A percentile compares a stretch with the other conserved stretches of the same genome.
Conservation (phyloP, 1,140 invertebrate species). For the Euglossa dilemma region DNA sequence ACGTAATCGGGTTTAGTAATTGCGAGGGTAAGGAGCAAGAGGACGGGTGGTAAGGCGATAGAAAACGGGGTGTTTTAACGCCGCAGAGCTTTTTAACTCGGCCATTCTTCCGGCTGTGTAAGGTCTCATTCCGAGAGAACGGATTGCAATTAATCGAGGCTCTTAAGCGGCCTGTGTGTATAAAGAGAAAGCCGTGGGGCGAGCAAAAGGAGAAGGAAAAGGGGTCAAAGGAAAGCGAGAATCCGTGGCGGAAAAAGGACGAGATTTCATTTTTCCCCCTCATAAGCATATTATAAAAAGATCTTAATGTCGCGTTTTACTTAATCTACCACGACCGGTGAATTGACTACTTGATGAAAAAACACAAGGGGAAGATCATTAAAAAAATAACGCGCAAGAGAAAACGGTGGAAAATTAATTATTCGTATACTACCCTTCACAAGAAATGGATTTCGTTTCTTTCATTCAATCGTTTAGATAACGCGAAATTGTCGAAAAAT, state of each 20-base stretch:
- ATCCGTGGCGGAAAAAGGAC: not conserved
- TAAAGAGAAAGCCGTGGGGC: slow-evolving; percentile 12
- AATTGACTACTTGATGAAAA: no score
- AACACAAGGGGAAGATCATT: no score
- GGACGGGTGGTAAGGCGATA: not conserved
- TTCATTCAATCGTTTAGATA: no score
- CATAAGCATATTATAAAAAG: slow-evolving; percentile 6
- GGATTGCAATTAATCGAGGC: slow-evolving; percentile 53
- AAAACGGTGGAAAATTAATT: no score
- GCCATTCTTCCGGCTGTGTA: slow-evolving; percentile 23
- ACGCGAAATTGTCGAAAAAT: no score
- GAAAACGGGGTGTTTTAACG: slow-evolving; percentile 5
- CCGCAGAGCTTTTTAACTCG: slow-evolving; percentile 21
- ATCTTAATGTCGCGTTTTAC: not conserved
- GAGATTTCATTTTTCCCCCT: slow-evolving; percentile 41
- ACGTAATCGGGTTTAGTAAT: slow-evolving; percentile 36
- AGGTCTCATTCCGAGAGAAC: slow-evolving; percentile 18
- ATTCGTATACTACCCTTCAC: no score
- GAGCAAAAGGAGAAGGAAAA: slow-evolving; percentile 3
- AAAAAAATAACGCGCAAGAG: no score
- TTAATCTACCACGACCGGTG: not conserved
- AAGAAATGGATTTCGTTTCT: no score
- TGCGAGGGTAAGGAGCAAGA: not conserved
- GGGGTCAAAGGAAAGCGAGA: slow-evolving; percentile 11
- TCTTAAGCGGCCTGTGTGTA: slow-evolving; percentile 29